These are phyloP conservation scores for Clarias pachynema DNA, from an alignment of 2,797 vertebrate genomes.

Conservation along the genomic window DNA sequence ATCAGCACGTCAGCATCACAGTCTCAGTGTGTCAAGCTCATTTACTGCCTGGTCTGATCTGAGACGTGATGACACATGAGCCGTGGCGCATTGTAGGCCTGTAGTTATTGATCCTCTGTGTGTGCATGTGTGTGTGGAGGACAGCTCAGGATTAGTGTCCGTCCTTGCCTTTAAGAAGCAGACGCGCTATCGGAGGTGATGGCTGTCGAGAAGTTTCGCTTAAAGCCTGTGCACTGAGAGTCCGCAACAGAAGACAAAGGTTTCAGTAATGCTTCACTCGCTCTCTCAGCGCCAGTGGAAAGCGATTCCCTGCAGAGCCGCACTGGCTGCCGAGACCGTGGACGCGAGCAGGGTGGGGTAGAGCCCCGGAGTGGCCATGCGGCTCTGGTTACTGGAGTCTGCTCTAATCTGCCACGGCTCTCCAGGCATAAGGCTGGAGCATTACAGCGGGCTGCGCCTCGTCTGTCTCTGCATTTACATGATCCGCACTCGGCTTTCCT, in stretches of 20 bases:
- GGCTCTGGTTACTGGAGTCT: constrained; percentile 68
- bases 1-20: constrained; percentile 41
- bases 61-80: constrained; percentile 67
- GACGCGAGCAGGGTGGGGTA: constrained; percentile 69
- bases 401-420: constrained; percentile 88
- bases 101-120: constrained; percentile 68
- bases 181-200: constrained; percentile 67
- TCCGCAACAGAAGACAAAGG: constrained; percentile 39
- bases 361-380: constrained; percentile 57
- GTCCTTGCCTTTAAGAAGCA: constrained; percentile 67
- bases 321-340: constrained; percentile 62
- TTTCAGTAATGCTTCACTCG: constrained; percentile 61
- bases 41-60: constrained; percentile 65
- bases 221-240: constrained; percentile 65
- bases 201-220: constrained; percentile 65
- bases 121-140: constrained; percentile 35
- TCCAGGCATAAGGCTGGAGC: constrained; percentile 90
- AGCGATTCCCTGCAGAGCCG: constrained; percentile 66
- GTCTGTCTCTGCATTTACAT: constrained; percentile 73
- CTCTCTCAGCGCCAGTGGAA: constrained; percentile 57
- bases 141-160: constrained; percentile 53
- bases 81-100: constrained; percentile 62
- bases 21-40: constrained; percentile 50
- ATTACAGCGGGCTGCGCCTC: constrained; percentile 77
- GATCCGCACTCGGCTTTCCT: constrained; percentile 78